These are phyloP conservation scores for Entomobrya multifasciata DNA, from an alignment of 2,888 invertebrate genomes.

Conservation along the genomic window DNA sequence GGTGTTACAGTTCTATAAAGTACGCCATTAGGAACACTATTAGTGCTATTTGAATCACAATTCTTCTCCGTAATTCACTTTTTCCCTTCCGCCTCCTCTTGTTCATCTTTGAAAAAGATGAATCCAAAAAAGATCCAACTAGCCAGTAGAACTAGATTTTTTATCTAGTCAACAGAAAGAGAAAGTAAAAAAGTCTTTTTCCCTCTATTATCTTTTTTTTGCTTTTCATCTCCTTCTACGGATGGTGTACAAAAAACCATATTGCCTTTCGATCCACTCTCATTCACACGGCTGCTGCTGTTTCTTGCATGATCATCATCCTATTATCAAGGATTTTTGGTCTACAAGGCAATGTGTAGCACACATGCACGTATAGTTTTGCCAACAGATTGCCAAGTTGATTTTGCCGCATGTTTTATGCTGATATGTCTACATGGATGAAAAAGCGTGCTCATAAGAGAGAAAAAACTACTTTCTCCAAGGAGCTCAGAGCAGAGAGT, in stretches of 20 bases:
- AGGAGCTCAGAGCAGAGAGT: too few relatives aligned
- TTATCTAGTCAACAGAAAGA: background rate
- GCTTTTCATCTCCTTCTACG: background rate
- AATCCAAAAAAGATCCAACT: conserved; percentile 26
- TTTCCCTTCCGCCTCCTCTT: conserved; percentile 47
- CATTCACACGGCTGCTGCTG: background rate
- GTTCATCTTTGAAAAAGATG: conserved; percentile 14
- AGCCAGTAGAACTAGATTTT: conserved; percentile 36
- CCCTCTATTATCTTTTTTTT: conserved; percentile 34
- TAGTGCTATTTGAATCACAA: conserved; percentile 68
- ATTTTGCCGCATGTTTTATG: conserved; percentile 47
- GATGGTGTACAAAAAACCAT: conserved; percentile 8
- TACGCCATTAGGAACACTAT: conserved; percentile 63
- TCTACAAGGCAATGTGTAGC: too few relatives aligned
- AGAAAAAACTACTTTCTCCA: conserved; percentile 3
- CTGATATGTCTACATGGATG: background rate
- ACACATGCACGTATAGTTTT: too few relatives aligned
- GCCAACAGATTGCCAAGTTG: conserved; percentile 65
- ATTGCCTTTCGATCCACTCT: conserved; percentile 36
- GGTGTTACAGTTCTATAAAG: conserved; percentile 38
- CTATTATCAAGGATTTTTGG: too few relatives aligned
- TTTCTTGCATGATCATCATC: conserved; percentile 56
- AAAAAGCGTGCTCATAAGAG: background rate
- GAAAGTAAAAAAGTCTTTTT: conserved; percentile 6
- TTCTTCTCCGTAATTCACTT: conserved; percentile 67